Evolutionary conservation across 2,113 vertebrate genomes (phyloP).

Genomic region (Xyliphius kryptos): DNA sequence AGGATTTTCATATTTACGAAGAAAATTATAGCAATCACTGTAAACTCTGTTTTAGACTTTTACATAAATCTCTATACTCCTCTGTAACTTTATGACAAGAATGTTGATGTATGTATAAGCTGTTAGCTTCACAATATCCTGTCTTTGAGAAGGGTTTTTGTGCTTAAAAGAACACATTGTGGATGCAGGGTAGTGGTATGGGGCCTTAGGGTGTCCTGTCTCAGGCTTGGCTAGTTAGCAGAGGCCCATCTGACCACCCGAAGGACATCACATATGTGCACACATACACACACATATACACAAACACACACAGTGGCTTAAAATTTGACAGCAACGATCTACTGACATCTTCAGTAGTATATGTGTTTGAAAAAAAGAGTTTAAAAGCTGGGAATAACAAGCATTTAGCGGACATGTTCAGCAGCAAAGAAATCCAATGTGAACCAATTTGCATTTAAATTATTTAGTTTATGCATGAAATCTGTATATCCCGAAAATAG

Average conservation of each 20-base stretch:
- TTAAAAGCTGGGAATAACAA: slow-evolving; percentile 20
- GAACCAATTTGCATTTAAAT: neutral
- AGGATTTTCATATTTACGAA: too few relatives aligned
- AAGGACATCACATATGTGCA: slow-evolving; percentile 57
- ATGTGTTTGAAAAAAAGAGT: slow-evolving; percentile 6
- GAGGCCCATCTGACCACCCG: slow-evolving; percentile 74
- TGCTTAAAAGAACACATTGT: slow-evolving; percentile 73
- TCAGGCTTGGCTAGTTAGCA: slow-evolving; percentile 78
- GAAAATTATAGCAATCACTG: too few relatives aligned
- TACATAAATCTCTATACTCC: too few relatives aligned
- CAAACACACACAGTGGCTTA: slow-evolving; percentile 37
- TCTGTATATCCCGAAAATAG: neutral
- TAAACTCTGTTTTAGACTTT: too few relatives aligned
- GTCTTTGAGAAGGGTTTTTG: slow-evolving; percentile 13
- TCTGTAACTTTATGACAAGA: slow-evolving; percentile 49
- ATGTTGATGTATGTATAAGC: slow-evolving; percentile 56
- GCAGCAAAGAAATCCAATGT: slow-evolving; percentile 2
- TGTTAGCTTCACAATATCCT: slow-evolving; percentile 54
- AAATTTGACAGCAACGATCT: slow-evolving; percentile 24
- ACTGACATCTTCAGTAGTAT: slow-evolving; percentile 29
- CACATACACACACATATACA: slow-evolving; percentile 10
- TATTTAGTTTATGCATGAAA: neutral
- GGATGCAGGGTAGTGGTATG: slow-evolving; percentile 73
- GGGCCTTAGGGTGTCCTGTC: slow-evolving; percentile 75
- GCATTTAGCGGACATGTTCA: neutral